Evolutionary conservation across 2,888 invertebrate species (phyloP), one percentile per base, ranked within the genome.

Genomic region (Imbricaverruca yamaguchii): DNA sequence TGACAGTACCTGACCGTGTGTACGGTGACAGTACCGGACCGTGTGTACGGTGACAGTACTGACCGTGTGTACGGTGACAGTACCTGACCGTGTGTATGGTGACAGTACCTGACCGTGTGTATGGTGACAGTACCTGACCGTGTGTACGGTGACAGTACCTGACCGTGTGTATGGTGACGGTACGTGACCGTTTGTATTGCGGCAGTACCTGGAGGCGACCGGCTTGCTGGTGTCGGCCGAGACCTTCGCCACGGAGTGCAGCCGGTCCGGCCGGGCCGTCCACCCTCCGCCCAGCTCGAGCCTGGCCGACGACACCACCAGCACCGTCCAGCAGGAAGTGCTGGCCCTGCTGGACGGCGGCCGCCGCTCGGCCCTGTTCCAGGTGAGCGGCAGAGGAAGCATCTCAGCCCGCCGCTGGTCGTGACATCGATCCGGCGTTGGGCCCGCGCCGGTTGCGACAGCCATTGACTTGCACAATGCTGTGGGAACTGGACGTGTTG

Each of bases 131-230:
- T 23, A 13, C 2, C 13, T 15, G 39, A 15, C 15, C 25, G 39
- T 23, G 39, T 39, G 39, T 39, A 39, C 39, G 39, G 39, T 39
- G 39, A 39, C 39, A 4, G 39, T 39, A 39, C 39, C 39, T 39
- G 39, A 39, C 13, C 6, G 4, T 39, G 21, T 12, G 6, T 13
- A 12, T 2, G 10, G 6, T 39, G 9, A 6, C 81, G 78, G 81
- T 81, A 78, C 53, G 39, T 39, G 39, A 39, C 13, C 6, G 4
- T 39, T 15, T 12, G 6, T 13, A 3, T 11, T 25, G 6, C 69
- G 9, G 11, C 81, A 81, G 81, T 81, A 78, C 53, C 81, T 81
- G 78, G 57, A 81, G 61, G 39, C 78, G 78, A 7, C 53, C 81
- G 81, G 81, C 3, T 63, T 81, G 78, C 53, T 18, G n/a, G 25